Base-by-base conservation (phyloP, 2,888 invertebrate species). In the Aspidiotus destructor region DNA sequence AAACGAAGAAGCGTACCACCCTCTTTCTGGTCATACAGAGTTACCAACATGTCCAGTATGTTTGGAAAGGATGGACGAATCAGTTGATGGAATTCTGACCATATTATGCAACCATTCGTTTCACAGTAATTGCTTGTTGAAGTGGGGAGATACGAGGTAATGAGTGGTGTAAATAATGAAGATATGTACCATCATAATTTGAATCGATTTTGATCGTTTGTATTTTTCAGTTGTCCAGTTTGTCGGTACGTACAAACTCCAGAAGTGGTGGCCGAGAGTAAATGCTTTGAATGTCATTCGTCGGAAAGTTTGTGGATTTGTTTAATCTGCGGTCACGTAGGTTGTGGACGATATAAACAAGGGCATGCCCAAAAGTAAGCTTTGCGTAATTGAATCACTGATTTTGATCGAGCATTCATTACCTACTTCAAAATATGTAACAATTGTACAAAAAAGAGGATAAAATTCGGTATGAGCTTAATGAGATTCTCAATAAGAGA, bases 41-140 rank as follows among this genome's bases (percentile, higher is more conserved):
- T 80, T 99, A 70, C 99, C 99, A 13, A 94, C 91, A 7, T 99
- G 99, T 77, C 93, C 98, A 2, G 96, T 97, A 11, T 97, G 96
- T 77, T 78, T 96, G 67, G 98, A 99, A 79, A 85, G 96, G 70
- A 92, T 93, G 97, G 99, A 99, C 78, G 99, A 99, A 79, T 94
- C 95, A 74, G 94, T 97, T 11, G 95, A 97, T 77, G 96, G 97
- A 11, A 92, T 99, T 71, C 81, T 99, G 73, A 97, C 96, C 41
- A 96, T 99, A 76, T 83, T 98, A 71, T 99, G 99, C 77, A 98
- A 98, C 79, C 99, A 99, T 79, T 89, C 94, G 1, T 99, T 99
- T 80, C 99, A 99, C 79, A 88, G 94, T 10, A 87, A 86, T 75
- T 99, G 99, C 79, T 81, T 99, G 62, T 86, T 91, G 73, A 90